These are phyloP conservation scores for Drosophila lini DNA, from an alignment of 1,140 invertebrate genomes.

Conservation along the genomic window DNA sequence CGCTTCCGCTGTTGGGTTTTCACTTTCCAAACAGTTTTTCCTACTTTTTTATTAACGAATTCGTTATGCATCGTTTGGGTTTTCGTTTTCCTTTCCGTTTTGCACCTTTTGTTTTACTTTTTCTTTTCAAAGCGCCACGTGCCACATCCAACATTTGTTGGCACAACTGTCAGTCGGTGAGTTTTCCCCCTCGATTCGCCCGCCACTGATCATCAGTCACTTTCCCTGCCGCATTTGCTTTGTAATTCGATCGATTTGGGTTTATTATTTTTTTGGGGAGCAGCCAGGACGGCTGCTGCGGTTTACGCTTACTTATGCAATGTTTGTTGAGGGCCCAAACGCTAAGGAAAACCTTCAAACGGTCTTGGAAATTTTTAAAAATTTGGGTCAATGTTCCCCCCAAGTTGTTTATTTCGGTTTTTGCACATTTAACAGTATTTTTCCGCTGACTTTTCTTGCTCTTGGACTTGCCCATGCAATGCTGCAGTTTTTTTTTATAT, in stretches of 20 bases:
- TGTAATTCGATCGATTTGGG: slow-evolving; percentile 68
- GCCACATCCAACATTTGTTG: slow-evolving; percentile 77
- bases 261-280: slow-evolving; percentile 8
- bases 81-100: slow-evolving; percentile 64
- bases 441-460: slow-evolving; percentile 64
- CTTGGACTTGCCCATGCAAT: slow-evolving; percentile 81
- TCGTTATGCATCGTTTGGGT: slow-evolving; percentile 69
- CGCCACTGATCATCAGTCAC: slow-evolving; percentile 34
- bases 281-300: slow-evolving; percentile 67
- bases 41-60: slow-evolving; percentile 63
- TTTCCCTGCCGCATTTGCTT: slow-evolving; percentile 59
- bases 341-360: slow-evolving; percentile 32
- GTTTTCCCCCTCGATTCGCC: slow-evolving; percentile 25
- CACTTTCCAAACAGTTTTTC: slow-evolving; percentile 57
- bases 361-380: slow-evolving; percentile 54
- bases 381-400: slow-evolving; percentile 74
- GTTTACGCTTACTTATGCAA: slow-evolving; percentile 58
- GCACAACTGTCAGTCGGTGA: slow-evolving; percentile 71
- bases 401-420: slow-evolving; percentile 50
- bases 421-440: slow-evolving; percentile 74
- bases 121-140: slow-evolving; percentile 55
- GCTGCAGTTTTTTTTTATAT: slow-evolving; percentile 57
- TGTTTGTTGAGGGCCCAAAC: slow-evolving; percentile 59
- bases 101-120: slow-evolving; percentile 70
- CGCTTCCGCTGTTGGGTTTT: slow-evolving; percentile 72